phyloP scores from a whole-genome alignment of 2,888 invertebrate genomes.

The Heliconius sara region DNA sequence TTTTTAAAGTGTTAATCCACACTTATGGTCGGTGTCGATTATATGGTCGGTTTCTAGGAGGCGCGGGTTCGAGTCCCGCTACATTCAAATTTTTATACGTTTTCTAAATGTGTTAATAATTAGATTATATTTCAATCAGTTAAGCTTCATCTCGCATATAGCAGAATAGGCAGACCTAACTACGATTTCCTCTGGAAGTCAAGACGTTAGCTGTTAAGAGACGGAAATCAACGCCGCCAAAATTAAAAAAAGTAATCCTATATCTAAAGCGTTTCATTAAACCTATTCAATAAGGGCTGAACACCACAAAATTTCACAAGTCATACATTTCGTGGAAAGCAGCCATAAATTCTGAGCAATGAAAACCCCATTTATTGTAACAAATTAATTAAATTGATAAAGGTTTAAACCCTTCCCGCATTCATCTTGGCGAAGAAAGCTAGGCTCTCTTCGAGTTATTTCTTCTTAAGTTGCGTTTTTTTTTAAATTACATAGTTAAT shows the following conservation, averaged over 20 bases:
- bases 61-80: no score
- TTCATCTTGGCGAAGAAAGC: constrained; percentile 40
- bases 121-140: not conserved
- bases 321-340: constrained; percentile 30
- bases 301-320: constrained; percentile 16
- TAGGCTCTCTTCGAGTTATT: constrained; percentile 29
- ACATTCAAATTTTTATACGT: no score
- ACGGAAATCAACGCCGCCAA: not conserved
- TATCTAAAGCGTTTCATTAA: not conserved
- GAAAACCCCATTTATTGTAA: constrained; percentile 47
- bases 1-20: no score
- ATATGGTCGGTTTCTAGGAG: no score
- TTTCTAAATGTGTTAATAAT: no score
- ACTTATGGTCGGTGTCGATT: no score
- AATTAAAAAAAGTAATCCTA: not conserved
- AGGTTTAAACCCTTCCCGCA: constrained; percentile 46
- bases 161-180: not conserved
- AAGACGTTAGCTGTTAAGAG: not conserved
- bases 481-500: not conserved
- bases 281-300: not conserved
- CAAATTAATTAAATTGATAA: constrained; percentile 50
- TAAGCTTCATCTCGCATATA: not conserved
- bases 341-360: constrained; percentile 46
- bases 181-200: not conserved
- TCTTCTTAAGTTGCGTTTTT: constrained; percentile 5